These are phyloP conservation scores for Aurelia coerulea DNA, from an alignment of 30 jellyfish, hydroid and myxozoan genomes.

Conservation along the genomic window DNA sequence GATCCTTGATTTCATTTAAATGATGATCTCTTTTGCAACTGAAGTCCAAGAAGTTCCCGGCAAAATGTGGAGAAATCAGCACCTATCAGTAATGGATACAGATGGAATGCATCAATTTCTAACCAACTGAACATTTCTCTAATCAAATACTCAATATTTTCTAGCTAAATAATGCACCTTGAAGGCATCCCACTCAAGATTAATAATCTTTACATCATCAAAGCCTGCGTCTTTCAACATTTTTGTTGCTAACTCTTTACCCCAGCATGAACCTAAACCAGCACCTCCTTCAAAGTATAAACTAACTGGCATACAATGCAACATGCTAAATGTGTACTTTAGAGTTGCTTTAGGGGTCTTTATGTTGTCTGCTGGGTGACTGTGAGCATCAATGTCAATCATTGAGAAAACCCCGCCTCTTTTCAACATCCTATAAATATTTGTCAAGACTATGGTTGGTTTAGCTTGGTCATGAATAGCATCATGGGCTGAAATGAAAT, in stretches of 20 bases:
- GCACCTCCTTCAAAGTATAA: slow-evolving; percentile 61
- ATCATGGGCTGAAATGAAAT: slow-evolving; percentile 39
- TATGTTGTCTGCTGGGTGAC: slow-evolving; percentile 50
- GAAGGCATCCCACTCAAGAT: background rate
- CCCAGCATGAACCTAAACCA: slow-evolving; percentile 69
- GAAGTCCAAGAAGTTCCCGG: too few relatives aligned
- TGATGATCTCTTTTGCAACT: too few relatives aligned
- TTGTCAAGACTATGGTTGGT: slow-evolving; percentile 17
- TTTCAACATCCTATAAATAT: slow-evolving; percentile 24
- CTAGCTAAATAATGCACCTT: slow-evolving; percentile 29
- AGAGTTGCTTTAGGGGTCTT: slow-evolving; percentile 35
- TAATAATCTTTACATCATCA: background rate
- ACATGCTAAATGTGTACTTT: slow-evolving; percentile 45
- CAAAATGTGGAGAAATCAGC: too few relatives aligned
- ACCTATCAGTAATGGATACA: too few relatives aligned
- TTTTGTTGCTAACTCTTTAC: slow-evolving; percentile 36
- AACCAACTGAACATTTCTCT: too few relatives aligned
- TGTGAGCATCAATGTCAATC: slow-evolving; percentile 51
- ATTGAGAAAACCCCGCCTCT: slow-evolving; percentile 46
- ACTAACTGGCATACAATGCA: slow-evolving; percentile 68
- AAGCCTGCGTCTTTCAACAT: slow-evolving; percentile 63
- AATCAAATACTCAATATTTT: background rate
- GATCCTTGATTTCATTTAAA: too few relatives aligned
- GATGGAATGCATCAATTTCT: too few relatives aligned
- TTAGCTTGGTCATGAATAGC: slow-evolving; percentile 61